Evolutionary conservation across 2,113 vertebrate genomes (phyloP), one percentile per base, ranked within the genome.

Genomic region (Empidonax alnorum): DNA sequence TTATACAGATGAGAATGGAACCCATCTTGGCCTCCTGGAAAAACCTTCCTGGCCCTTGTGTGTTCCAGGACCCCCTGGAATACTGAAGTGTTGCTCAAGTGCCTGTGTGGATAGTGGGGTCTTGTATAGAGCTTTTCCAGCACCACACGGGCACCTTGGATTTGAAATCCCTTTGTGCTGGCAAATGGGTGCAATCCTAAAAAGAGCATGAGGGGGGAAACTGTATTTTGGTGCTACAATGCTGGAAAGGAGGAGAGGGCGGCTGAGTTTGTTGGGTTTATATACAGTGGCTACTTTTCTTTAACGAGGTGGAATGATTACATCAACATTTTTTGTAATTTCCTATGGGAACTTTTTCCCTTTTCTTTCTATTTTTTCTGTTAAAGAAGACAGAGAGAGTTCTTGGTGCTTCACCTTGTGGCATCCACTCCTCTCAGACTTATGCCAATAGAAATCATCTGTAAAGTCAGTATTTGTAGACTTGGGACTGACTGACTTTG

Each of bases 71-170:
- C 0, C 5, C 41, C 3, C 15, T 31, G 42, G 21, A 14, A 9
- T 5, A 4, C 7, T 14, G 35, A 35, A 4, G 3, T 9, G 16
- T 31, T 52, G 41, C 27, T 62, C 1, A 0, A n/a, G 30, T 7
- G 18, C 20, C 15, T 15, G 12, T 17, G 7, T 18, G 13, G 0
- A 17, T 14, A 1, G 6, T 0, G 35, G 23, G 22, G 10, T 35
- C 69, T 56, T 25, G 9, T 9, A 7, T 3, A 35, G 56, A 56
- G 46, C 37, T 84, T 61, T 76, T 27, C 67, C 62, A 75, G 58
- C 21, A 30, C 7, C 62, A 12, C 4, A 0, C 19, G 58, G 13
- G 31, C 23, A 31, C 39, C 18, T 65, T 39, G 66, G 46, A 31
- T 41, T 81, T 46, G 50, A 5, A 33, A 19, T 19, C 31, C 35